Conservation (phyloP, 2,888 invertebrate genomes). For the Andrena hattorfiana region DNA sequence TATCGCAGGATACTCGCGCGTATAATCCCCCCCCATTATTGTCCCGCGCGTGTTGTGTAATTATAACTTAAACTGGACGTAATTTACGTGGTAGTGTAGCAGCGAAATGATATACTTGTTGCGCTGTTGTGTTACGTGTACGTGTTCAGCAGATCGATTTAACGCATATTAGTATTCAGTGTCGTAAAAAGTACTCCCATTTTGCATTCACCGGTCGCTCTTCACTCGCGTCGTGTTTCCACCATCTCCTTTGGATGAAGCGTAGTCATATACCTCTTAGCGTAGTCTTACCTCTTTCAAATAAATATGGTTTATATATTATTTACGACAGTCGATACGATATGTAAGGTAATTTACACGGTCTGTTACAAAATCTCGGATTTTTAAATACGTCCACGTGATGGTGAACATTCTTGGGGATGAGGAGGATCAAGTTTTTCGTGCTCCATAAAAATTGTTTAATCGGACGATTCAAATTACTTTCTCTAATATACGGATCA, state of each 20-base stretch:
- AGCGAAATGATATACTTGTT: slow-evolving; percentile 63
- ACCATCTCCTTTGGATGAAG: background rate
- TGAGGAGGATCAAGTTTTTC: background rate
- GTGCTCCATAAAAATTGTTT: background rate
- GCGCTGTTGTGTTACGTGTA: slow-evolving; percentile 53
- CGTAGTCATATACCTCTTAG: background rate
- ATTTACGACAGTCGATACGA: background rate
- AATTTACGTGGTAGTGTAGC: slow-evolving; percentile 62
- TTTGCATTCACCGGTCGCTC: slow-evolving; percentile 4
- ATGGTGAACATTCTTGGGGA: background rate
- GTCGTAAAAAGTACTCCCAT: slow-evolving; percentile 55
- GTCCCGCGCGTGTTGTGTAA: slow-evolving; percentile 39
- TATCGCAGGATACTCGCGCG: slow-evolving; percentile 35
- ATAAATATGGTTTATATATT: no score
- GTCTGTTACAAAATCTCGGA: background rate
- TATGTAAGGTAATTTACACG: background rate
- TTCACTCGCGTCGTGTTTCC: background rate
- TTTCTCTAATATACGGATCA: background rate
- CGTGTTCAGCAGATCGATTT: slow-evolving; percentile 52
- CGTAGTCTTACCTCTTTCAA: no score
- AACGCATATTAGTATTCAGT: slow-evolving; percentile 19
- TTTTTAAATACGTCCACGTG: background rate
- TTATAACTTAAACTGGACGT: slow-evolving; percentile 45
- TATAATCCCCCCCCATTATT: slow-evolving; percentile 9
- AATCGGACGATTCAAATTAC: background rate